Percentiles rank a stretch among this genome's conserved stretches.
Conservation (phyloP, 2,797 vertebrate genomes). For the Eremophila alpestris region DNA sequence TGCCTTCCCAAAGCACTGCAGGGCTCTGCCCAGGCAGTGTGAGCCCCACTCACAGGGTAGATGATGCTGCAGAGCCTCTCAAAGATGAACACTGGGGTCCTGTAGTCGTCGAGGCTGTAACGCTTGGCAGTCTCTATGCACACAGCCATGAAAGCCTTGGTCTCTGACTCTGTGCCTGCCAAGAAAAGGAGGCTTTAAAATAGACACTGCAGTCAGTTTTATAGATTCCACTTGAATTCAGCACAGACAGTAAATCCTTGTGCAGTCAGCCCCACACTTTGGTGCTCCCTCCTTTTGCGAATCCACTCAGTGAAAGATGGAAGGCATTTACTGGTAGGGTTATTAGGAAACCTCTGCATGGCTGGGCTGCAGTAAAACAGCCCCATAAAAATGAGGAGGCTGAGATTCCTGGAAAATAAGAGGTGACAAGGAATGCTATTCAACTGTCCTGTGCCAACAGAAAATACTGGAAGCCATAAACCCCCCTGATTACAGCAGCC, state of each 20-base stretch:
- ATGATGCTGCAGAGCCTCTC: conserved; percentile 99
- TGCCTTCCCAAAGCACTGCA: neutral
- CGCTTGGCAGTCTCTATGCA: conserved; percentile 99
- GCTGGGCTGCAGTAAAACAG: neutral
- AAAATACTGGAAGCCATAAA: neutral
- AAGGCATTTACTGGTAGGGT: neutral
- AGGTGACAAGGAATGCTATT: neutral
- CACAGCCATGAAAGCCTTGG: conserved; percentile 98
- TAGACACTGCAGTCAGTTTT: neutral
- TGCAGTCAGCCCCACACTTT: neutral
- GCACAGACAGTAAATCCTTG: neutral
- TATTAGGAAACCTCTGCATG: neutral
- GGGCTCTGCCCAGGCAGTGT: neutral
- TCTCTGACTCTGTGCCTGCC: conserved; percentile 96
- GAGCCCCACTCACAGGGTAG: conserved; percentile 87
- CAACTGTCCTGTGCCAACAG: neutral
- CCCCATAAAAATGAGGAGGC: neutral
- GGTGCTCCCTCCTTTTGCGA: neutral
- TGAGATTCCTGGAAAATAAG: neutral
- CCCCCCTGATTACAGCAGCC: rapidly evolving
- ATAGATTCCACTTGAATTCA: neutral
- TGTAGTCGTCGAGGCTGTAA: conserved; percentile 95
- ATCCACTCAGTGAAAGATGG: neutral
- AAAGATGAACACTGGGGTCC: conserved; percentile 98
- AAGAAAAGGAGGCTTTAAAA: neutral